Evolutionary conservation across 1,140 invertebrate genomes (phyloP).

Genomic region (Drosophila fuyamai): DNA sequence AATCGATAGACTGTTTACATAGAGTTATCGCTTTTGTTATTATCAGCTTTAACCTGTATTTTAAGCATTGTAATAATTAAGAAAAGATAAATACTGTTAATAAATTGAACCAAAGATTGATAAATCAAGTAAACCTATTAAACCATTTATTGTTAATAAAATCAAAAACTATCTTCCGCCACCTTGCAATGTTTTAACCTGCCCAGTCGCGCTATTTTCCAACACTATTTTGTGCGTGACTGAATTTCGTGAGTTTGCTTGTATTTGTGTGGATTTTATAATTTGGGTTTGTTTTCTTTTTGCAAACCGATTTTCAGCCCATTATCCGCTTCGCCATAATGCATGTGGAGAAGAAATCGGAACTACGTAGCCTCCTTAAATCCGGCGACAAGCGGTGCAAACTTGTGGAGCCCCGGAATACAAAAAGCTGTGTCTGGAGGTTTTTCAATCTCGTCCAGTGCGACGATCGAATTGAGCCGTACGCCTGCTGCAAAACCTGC

Average conservation of each 20-base stretch:
- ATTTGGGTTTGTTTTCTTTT: slow-evolving; percentile 31
- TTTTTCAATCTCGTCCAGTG: slow-evolving; percentile 72
- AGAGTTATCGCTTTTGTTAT: too few species aligned
- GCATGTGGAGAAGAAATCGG: slow-evolving; percentile 71
- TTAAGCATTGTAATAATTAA: too few species aligned
- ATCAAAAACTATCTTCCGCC: background rate
- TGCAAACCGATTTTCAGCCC: slow-evolving; percentile 1
- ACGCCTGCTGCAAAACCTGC: slow-evolving; percentile 72
- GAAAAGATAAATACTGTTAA: too few species aligned
- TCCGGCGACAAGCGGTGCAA: slow-evolving; percentile 68
- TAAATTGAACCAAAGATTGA: too few species aligned
- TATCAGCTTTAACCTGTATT: too few species aligned
- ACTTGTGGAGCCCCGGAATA: slow-evolving; percentile 65
- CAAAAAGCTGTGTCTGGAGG: slow-evolving; percentile 72
- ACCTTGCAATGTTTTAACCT: slow-evolving; percentile 9
- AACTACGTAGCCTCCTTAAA: slow-evolving; percentile 60
- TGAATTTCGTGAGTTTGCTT: slow-evolving; percentile 64
- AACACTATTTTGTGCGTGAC: slow-evolving; percentile 76
- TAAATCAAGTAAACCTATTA: too few species aligned
- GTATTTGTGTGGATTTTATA: slow-evolving; percentile 42
- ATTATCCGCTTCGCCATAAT: slow-evolving; percentile 20
- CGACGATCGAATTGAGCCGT: slow-evolving; percentile 67
- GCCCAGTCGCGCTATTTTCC: slow-evolving; percentile 26
- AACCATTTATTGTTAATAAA: background rate
- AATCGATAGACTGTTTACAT: background rate